Base-by-base conservation (phyloP, 2,888 invertebrate genomes). In the Willowsia nigromaculata region DNA sequence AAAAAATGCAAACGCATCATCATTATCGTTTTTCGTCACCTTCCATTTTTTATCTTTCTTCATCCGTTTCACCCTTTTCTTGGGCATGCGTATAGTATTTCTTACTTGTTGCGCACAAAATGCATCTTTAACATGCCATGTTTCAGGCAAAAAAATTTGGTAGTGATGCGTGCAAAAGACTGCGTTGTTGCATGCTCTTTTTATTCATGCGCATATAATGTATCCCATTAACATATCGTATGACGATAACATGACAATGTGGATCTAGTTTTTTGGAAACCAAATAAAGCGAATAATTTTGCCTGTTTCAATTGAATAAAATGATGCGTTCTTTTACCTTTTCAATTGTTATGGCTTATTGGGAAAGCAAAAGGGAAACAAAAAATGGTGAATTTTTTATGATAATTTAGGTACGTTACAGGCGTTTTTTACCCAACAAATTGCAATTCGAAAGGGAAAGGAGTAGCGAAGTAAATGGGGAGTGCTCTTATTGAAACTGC, bases 251-350 rank as follows among this genome's bases (percentile, higher is more conserved):
- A 56, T 81, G 80, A 81, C 25, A 81, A 9, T 53, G 30, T 25
- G 80, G 85, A 33, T 85, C 85, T 78, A 85, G 85, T 78, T 74
- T 85, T 85, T 85, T 71, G 74, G 84, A 74, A 56, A 71, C 30
- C 18, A 13, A 47, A 71, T 40, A 53, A 33, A n/a, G 5, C 5
- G 6, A 71, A 84, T 27, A 59, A 56, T n/a, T 68, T 50, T 68
- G 25, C 13, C 4, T 33, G 7, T 30, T 1, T 33, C n/a, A 85
- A 85, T 85, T 78, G 62, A 85, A 85, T 76, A 71, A 85, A 74
- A 71, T 50, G n/a, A n/a, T n/a, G 4, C 59, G 53, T n/a, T 62
- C n/a, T 37, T 82, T 22, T 11, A 13, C 40, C 18, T 53, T 30
- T 71, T 15, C 11, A 15, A 11, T 11, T 37, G 11, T 9, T 37